Conservation (phyloP, 2,888 invertebrate genomes). For the Polietes domitor region DNA sequence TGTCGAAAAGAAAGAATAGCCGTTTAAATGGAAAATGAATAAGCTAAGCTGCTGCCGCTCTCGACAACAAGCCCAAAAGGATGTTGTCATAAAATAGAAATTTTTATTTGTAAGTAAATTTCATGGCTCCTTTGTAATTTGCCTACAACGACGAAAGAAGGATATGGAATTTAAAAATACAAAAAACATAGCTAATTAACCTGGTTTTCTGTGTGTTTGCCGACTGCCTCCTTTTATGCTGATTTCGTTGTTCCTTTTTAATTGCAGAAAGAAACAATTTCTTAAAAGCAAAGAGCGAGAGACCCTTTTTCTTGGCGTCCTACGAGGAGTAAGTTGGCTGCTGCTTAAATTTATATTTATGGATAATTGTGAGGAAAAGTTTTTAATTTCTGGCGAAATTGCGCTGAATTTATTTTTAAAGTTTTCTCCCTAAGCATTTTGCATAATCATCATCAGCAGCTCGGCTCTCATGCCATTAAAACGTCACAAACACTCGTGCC, state of each 20-base stretch:
- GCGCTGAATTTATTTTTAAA: constrained; percentile 22
- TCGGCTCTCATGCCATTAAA: neutral
- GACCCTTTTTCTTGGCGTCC: no score
- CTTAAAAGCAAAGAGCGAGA: neutral
- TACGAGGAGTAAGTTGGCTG: neutral
- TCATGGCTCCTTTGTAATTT: neutral
- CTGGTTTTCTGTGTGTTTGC: constrained; percentile 42
- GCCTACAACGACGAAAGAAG: neutral
- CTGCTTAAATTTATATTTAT: neutral
- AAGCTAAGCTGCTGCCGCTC: no score
- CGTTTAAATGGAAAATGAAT: constrained; percentile 36
- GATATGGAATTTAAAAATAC: constrained; percentile 32
- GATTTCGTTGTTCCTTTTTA: constrained; percentile 19
- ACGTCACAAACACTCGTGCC: constrained; percentile 24
- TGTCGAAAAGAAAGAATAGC: neutral
- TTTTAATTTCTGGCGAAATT: constrained; percentile 2
- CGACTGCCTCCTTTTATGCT: neutral
- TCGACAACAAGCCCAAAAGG: constrained; percentile 27
- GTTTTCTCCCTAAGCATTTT: constrained; percentile 6
- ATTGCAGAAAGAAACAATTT: constrained; percentile 20
- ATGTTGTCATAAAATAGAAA: constrained; percentile 19
- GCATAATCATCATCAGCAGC: neutral
- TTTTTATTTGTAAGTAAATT: constrained; percentile 23
- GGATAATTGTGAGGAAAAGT: neutral
- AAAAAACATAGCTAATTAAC: constrained; percentile 57